Evolutionary conservation across 2,113 vertebrate genomes (phyloP).

Genomic region (Gadus macrocephalus): DNA sequence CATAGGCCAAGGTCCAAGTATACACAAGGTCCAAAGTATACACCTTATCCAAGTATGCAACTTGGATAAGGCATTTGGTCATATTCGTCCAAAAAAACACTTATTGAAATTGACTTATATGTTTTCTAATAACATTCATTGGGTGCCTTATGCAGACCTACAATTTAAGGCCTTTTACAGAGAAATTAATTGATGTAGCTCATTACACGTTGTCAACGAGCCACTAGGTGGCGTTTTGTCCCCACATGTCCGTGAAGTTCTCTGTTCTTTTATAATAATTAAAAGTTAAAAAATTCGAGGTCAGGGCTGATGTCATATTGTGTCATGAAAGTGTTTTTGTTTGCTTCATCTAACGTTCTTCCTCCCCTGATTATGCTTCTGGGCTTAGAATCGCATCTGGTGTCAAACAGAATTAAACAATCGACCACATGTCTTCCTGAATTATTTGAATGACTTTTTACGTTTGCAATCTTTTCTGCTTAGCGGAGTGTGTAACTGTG

Average conservation of each 20-base stretch:
- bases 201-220: background rate
- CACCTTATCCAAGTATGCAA: no score
- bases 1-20: no score
- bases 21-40: no score
- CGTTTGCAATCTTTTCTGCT: no score
- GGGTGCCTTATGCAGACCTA: no score
- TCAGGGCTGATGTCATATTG: constrained; percentile 59
- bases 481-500: no score
- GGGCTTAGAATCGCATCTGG: constrained; percentile 53
- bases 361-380: constrained; percentile 40
- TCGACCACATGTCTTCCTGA: constrained; percentile 51
- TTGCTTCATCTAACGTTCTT: constrained; percentile 26
- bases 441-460: constrained; percentile 18
- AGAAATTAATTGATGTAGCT: no score
- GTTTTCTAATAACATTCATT: no score
- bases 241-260: background rate
- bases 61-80: no score
- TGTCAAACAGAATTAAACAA: constrained; percentile 54
- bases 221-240: constrained; percentile 42
- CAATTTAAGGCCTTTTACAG: no score
- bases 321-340: constrained; percentile 54
- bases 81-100: no score
- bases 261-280: background rate
- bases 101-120: no score
- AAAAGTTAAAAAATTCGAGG: constrained; percentile 38